Conservation (phyloP, 2,797 vertebrate species). For the Tadarida brasiliensis region DNA sequence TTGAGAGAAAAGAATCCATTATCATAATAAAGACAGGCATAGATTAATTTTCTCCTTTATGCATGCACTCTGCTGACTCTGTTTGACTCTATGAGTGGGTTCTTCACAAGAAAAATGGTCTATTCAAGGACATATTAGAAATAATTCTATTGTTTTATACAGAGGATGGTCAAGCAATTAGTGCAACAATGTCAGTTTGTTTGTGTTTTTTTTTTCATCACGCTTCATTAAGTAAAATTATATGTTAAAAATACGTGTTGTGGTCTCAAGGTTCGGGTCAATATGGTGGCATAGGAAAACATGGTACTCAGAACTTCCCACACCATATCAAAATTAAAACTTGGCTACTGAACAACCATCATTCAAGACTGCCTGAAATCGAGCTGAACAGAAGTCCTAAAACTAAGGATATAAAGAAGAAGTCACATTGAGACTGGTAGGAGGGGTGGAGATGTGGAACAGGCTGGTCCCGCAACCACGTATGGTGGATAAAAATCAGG, state of each 20-base stretch:
- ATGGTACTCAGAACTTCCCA: not conserved
- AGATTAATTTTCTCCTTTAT: conserved; percentile 39
- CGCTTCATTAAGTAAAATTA: conserved; percentile 65
- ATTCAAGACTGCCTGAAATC: not conserved
- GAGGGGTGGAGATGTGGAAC: not conserved
- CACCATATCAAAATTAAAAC: not conserved
- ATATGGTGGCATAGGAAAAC: not conserved
- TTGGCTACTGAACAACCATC: not conserved
- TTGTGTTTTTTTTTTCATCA: not conserved
- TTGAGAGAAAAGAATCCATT: conserved; percentile 55
- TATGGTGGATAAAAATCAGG: not conserved
- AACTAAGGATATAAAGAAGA: not conserved
- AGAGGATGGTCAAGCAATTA: conserved; percentile 54
- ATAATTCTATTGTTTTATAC: conserved; percentile 57
- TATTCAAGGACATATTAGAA: conserved; percentile 61
- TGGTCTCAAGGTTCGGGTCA: not conserved
- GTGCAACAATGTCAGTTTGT: conserved; percentile 6
- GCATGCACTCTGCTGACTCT: conserved; percentile 13
- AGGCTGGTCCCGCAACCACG: too few species aligned
- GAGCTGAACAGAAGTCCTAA: not conserved
- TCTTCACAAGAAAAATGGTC: conserved; percentile 66
- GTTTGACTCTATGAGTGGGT: conserved; percentile 23
- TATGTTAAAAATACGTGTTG: conserved; percentile 43
- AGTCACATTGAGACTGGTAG: not conserved
- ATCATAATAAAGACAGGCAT: conserved; percentile 62